phyloP scores from a whole-genome alignment of 2,113 vertebrate genomes.

The Panurus biarmicus region DNA sequence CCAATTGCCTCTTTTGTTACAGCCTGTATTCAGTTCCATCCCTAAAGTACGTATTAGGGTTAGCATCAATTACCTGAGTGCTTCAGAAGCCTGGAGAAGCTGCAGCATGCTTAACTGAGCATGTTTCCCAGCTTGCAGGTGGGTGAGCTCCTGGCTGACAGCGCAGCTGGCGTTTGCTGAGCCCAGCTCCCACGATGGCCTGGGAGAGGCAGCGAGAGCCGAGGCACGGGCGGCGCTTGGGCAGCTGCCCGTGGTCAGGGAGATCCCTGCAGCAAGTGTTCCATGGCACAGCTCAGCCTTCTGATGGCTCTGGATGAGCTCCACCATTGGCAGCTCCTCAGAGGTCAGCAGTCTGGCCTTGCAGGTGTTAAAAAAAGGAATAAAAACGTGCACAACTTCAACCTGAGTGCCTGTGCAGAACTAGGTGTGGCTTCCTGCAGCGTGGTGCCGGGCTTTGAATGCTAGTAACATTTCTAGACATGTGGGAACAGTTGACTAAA shows the following conservation, averaged over 20 bases:
- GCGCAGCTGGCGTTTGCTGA: no score
- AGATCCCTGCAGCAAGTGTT: background rate
- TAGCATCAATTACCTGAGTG: background rate
- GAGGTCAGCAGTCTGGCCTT: no score
- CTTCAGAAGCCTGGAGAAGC: background rate
- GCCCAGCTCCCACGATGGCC: fast-evolving
- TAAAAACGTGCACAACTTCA: background rate
- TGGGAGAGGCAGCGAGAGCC: background rate
- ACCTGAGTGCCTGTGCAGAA: background rate
- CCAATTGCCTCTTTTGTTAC: background rate
- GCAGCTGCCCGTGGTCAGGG: fast-evolving
- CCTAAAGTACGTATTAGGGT: background rate
- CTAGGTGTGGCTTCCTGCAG: background rate
- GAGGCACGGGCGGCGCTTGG: background rate
- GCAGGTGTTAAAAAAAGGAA: background rate
- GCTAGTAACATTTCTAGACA: background rate
- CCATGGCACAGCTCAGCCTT: background rate
- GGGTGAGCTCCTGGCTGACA: background rate
- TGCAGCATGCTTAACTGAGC: background rate
- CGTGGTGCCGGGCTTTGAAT: background rate
- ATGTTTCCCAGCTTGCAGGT: background rate
- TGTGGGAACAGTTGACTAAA: background rate
- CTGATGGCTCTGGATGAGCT: background rate
- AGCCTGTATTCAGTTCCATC: background rate
- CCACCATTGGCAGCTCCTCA: no score